These are phyloP conservation scores for Myiotriccus ornatus DNA, from an alignment of 2,797 vertebrate genomes.

Conservation along the genomic window DNA sequence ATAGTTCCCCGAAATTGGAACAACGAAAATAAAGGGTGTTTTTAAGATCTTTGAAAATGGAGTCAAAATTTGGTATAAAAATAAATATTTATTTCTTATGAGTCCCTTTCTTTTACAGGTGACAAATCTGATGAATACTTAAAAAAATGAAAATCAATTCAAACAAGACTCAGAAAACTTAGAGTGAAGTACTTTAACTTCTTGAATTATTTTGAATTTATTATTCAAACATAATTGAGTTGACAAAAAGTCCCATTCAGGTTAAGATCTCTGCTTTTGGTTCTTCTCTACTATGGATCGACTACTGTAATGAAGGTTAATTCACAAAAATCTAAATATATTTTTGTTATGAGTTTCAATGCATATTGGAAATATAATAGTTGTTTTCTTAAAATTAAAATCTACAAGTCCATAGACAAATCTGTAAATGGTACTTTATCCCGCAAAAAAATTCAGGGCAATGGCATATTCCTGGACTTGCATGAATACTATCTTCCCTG, in stretches of 20 bases:
- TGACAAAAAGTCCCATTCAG: not conserved
- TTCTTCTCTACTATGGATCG: not conserved
- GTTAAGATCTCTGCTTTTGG: not conserved
- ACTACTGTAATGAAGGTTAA: not conserved
- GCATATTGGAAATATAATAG: not conserved
- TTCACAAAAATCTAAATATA: accelerated
- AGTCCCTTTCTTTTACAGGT: not conserved
- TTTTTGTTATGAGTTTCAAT: not conserved
- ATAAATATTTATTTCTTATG: not conserved
- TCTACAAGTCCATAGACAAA: not conserved
- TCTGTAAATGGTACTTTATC: not conserved
- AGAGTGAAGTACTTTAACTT: not conserved
- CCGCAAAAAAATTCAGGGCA: not conserved
- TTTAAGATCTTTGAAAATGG: not conserved
- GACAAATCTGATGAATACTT: not conserved
- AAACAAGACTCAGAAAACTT: not conserved
- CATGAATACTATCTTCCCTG: not conserved
- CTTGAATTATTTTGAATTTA: not conserved
- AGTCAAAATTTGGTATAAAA: not conserved
- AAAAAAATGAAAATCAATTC: not conserved
- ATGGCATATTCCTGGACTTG: not conserved
- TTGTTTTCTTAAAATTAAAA: not conserved
- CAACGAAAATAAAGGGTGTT: accelerated
- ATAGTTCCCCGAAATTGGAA: not conserved
- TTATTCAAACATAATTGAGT: not conserved